Conservation (phyloP, 2,797 vertebrate species). For the Channallabes apus region DNA sequence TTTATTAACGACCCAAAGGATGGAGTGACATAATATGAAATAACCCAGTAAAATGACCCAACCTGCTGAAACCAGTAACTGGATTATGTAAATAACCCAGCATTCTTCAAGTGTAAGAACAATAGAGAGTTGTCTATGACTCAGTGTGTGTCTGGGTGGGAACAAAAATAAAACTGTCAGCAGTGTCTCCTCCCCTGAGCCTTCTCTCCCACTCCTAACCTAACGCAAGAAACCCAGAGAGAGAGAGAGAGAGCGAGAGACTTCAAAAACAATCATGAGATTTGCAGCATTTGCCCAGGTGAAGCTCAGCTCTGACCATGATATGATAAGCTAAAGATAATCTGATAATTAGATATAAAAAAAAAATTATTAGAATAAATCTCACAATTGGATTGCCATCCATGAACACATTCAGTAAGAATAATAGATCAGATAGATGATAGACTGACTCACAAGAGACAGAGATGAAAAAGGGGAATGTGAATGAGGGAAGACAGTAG, state of each 20-base stretch:
- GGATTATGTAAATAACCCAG: slow-evolving; percentile 3
- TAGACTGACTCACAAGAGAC: not conserved
- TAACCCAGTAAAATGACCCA: not conserved
- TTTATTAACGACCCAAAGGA: not conserved
- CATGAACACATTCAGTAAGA: not conserved
- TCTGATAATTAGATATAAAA: not conserved
- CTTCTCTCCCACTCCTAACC: slow-evolving; percentile 2
- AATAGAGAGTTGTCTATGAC: slow-evolving; percentile 11
- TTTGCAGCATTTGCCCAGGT: not conserved
- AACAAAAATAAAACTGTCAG: slow-evolving; percentile 23
- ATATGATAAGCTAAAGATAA: not conserved
- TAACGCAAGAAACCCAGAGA: not conserved
- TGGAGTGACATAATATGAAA: not conserved
- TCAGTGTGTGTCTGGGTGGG: not conserved
- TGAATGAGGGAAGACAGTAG: not conserved
- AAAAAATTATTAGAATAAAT: too few relatives aligned
- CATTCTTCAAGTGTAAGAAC: not conserved
- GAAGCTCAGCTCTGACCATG: not conserved
- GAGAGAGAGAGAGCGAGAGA: not conserved
- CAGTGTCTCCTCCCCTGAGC: slow-evolving; percentile 4
- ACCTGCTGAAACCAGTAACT: not conserved
- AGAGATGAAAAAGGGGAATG: not conserved
- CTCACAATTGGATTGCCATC: too few relatives aligned
- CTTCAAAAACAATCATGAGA: not conserved
- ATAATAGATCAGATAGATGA: not conserved